Evolutionary conservation across 1,140 invertebrate genomes (phyloP).

Genomic region (Meloidogyne floridensis): DNA sequence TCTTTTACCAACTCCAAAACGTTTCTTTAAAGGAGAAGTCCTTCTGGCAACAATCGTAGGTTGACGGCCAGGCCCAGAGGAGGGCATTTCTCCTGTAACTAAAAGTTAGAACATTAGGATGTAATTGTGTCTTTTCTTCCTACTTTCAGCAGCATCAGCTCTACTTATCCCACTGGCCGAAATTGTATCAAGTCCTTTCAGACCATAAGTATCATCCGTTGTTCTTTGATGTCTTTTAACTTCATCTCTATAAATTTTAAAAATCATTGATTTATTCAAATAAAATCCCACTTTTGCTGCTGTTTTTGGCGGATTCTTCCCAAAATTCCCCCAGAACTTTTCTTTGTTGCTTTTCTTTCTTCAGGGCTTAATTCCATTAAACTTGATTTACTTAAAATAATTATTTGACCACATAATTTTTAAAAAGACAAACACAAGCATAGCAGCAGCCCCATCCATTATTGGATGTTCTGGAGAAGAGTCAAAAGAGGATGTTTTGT

Average conservation of each 20-base stretch:
- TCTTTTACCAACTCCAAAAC: slow-evolving; percentile 19
- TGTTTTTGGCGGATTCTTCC: slow-evolving; percentile 55
- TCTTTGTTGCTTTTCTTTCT: slow-evolving; percentile 52
- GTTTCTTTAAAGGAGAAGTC: slow-evolving; percentile 49
- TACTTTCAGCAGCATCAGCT: not conserved
- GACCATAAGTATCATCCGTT: slow-evolving; percentile 32
- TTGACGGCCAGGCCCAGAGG: slow-evolving; percentile 58
- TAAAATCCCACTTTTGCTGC: slow-evolving; percentile 20
- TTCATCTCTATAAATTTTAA: slow-evolving; percentile 39
- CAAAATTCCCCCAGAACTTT: slow-evolving; percentile 44
- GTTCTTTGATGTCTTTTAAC: slow-evolving; percentile 38
- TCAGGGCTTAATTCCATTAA: slow-evolving; percentile 57
- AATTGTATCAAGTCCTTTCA: slow-evolving; percentile 37
- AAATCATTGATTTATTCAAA: not conserved
- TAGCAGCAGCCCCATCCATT: slow-evolving; percentile 41
- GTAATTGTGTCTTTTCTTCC: not conserved
- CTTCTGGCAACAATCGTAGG: slow-evolving; percentile 39
- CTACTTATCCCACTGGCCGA: slow-evolving; percentile 21
- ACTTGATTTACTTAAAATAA: slow-evolving; percentile 45
- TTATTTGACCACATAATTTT: slow-evolving; percentile 9
- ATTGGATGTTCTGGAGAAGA: slow-evolving; percentile 41
- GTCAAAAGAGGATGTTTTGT: slow-evolving; percentile 54
- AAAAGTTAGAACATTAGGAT: not conserved
- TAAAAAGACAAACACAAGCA: slow-evolving; percentile 37
- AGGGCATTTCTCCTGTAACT: slow-evolving; percentile 55